Evolutionary conservation across 1,140 invertebrate species (phyloP), one percentile per base, ranked within the genome.

Genomic region (Eupeodes corollae): DNA sequence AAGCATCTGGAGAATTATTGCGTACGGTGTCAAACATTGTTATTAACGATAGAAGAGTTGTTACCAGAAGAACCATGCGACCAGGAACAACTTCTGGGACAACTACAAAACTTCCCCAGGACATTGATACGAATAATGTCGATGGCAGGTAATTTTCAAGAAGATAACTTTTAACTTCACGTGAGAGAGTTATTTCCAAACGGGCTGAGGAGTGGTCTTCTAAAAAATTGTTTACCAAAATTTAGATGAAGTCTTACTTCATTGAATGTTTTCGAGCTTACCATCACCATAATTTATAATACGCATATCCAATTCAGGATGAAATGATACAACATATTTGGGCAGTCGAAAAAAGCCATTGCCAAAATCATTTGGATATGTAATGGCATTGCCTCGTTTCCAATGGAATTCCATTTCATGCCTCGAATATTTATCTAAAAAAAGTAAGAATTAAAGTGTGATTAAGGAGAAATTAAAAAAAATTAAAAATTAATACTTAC

Each of bases 101-200:
- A 6, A 81, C 76, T 30, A 78, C 74, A 59, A 81, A 80, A 40
- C 77, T 78, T 41, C 79, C 75, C 78, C 79, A 81, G 1, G 77
- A 79, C 53, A 81, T 79, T 51, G 79, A 75, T 26, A 80, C 77
- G 52, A 80, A 79, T 31, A 81, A 57, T 2, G 76, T 75, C 9
- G 75, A 78, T 0, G 79, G 79, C 10, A 81, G 58, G 54, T 79
- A 81, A 48, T 75, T 79, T 56, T 80, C 78, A 21, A 79, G 57
- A 2, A 79, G 61, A 50, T 79, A 78, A 46, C 76, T 75, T 21
- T 75, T 66, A 2, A 79, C 63, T 56, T 78, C 76, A 15, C 78
- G 55, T 13, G 76, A 76, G 47, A 79, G 61, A 45, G 70, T 75
- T 39, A 79, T 77, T 50, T 73, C 64, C 35, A 78, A 59, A 21